phyloP scores from a whole-genome alignment of 2,888 invertebrate genomes.

The Dolomedes plantarius region DNA sequence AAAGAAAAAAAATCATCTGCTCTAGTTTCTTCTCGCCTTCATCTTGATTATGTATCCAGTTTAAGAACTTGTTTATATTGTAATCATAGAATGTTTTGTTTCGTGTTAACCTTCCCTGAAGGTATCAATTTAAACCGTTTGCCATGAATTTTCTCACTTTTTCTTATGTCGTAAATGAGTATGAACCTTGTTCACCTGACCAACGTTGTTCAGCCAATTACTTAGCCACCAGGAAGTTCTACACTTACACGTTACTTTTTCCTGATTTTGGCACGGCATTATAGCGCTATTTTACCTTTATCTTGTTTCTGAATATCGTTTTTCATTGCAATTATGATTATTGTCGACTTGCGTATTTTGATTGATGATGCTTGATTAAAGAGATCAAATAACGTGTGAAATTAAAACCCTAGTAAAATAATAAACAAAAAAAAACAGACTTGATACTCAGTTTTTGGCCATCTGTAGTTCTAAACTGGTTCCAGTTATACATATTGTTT shows the following conservation, averaged over 20 bases:
- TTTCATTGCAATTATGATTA: conserved; percentile 28
- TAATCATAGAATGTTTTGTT: conserved; percentile 36
- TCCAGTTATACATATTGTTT: conserved; percentile 15
- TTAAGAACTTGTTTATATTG: conserved; percentile 35
- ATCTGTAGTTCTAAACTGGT: background rate
- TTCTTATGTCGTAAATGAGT: conserved; percentile 29
- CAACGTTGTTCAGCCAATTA: conserved; percentile 32
- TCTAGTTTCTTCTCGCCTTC: conserved; percentile 38
- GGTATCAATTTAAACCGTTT: background rate
- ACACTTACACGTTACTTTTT: background rate
- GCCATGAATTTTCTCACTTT: conserved; percentile 22
- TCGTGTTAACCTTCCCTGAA: conserved; percentile 26
- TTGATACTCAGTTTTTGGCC: background rate
- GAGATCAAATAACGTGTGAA: background rate
- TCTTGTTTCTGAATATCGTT: conserved; percentile 5
- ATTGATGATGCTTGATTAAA: conserved; percentile 40
- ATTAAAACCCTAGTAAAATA: background rate
- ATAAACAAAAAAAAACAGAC: background rate
- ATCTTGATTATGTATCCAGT: conserved; percentile 38
- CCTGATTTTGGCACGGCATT: background rate
- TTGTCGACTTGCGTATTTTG: conserved; percentile 41
- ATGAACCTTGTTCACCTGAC: conserved; percentile 21
- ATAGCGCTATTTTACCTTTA: background rate
- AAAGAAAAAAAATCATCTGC: background rate
- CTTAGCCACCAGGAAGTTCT: conserved; percentile 33